These are phyloP conservation scores for Priocnemis perturbator DNA, from an alignment of 2,888 invertebrate genomes.

Conservation along the genomic window DNA sequence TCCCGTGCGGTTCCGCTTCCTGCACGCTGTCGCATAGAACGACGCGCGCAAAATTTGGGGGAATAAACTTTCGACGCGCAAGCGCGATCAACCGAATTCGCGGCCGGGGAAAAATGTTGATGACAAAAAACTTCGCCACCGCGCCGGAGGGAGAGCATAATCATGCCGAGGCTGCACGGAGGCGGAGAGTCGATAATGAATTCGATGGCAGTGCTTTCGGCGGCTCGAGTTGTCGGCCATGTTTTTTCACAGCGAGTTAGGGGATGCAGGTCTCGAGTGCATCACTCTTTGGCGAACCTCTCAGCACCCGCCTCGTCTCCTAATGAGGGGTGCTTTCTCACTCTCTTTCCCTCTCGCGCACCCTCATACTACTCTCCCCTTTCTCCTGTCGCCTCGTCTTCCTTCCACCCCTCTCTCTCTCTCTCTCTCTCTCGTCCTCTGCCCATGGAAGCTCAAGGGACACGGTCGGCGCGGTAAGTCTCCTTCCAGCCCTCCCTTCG, in stretches of 20 bases:
- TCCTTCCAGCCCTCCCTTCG: slow-evolving; percentile 38
- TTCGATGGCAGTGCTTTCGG: slow-evolving; percentile 54
- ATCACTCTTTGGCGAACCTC: slow-evolving; percentile 70
- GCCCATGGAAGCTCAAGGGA: slow-evolving; percentile 22
- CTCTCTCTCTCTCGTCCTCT: slow-evolving; percentile 15
- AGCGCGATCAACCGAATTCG: too few relatives aligned
- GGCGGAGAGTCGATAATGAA: slow-evolving; percentile 56
- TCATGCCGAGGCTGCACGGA: slow-evolving; percentile 15
- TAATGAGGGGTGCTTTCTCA: slow-evolving; percentile 59
- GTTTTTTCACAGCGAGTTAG: slow-evolving; percentile 63
- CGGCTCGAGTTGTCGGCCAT: slow-evolving; percentile 66
- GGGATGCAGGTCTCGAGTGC: slow-evolving; percentile 71
- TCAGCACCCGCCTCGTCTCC: slow-evolving; percentile 66
- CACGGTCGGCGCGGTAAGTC: slow-evolving; percentile 34
- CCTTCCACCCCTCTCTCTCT: slow-evolving; percentile 13
- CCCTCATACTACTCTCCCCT: slow-evolving; percentile 27
- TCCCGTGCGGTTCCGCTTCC: too few relatives aligned
- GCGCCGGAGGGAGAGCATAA: background rate
- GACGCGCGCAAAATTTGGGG: too few relatives aligned
- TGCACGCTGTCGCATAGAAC: too few relatives aligned
- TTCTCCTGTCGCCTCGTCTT: slow-evolving; percentile 15
- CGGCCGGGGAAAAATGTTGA: background rate
- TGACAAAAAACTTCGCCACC: background rate
- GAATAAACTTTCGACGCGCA: too few relatives aligned
- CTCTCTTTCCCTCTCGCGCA: slow-evolving; percentile 27